phyloP scores from a whole-genome alignment of 2,888 invertebrate genomes.

The Acanthoscelides obtectus region DNA sequence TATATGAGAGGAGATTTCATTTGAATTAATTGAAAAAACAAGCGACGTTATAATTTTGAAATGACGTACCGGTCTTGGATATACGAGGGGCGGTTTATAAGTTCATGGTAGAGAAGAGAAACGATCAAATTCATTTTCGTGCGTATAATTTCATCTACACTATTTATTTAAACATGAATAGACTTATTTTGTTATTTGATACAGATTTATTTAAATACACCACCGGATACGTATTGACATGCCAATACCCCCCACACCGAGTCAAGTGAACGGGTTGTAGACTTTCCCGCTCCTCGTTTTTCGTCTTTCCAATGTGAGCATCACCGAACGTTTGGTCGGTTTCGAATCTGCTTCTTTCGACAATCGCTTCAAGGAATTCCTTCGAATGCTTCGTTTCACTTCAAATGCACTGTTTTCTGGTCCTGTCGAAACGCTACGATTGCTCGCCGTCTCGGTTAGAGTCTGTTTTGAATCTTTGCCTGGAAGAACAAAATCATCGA shows the following conservation, averaged over 20 bases:
- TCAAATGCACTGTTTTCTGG: not conserved
- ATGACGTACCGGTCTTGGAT: not conserved
- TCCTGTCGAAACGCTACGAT: not conserved
- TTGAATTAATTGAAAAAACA: too few species aligned
- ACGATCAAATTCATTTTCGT: not conserved
- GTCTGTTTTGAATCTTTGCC: not conserved
- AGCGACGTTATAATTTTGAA: not conserved
- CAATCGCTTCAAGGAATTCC: not conserved
- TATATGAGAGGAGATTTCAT: too few species aligned
- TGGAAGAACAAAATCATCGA: too few species aligned
- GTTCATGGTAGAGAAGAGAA: not conserved
- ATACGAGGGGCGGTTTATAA: not conserved
- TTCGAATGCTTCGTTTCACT: not conserved
- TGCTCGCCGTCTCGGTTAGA: not conserved
- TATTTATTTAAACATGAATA: not conserved
- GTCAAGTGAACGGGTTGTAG: constrained; percentile 1
- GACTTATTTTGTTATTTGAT: not conserved
- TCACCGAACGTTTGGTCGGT: not conserved
- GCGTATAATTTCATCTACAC: not conserved
- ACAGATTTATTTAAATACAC: not conserved
- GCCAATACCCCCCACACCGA: not conserved
- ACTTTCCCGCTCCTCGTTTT: constrained; percentile 6
- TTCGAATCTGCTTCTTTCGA: not conserved
- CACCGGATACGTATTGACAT: not conserved
- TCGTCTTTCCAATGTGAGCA: not conserved